Evolutionary conservation across 2,888 invertebrate species (phyloP), one percentile per base, ranked within the genome.

Genomic region (Tuta absoluta): DNA sequence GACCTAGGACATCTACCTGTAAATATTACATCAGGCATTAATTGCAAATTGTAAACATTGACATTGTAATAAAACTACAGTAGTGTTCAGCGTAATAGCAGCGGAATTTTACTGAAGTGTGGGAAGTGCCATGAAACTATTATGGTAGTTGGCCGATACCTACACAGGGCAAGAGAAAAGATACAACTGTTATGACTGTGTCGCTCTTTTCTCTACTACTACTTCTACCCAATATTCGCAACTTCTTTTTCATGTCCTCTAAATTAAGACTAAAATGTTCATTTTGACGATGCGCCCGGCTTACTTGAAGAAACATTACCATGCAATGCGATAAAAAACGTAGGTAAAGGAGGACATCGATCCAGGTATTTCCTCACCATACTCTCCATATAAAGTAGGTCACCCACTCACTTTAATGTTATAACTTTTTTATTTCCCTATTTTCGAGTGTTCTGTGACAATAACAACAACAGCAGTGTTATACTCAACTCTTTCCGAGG

Each of bases 401-500:
- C 41, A 41, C 2, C 41, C 41, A 41, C 41, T 1, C 41, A 14
- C 41, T 12, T 41, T 14, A 41, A 14, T 11, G 3, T 33, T 38
- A 21, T 17, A 7, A 38, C 17, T 33, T 53, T 53, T 19, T 53
- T 14, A 41, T 41, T 41, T 41, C 14, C n/a, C 41, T 41, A n/a
- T 41, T 41, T 41, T 41, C 41, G 41, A 1, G 41, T 14, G 14
- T 14, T 41, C 41, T 41, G 41, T 41, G 41, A n/a, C 41, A 41
- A 41, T 41, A 41, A 41, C 41, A 41, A 41, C 14, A 41, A 41
- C 41, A 14, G n/a, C 1, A 41, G 14, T 41, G 41, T 41, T 41
- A 41, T 41, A 41, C 41, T 53, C 3, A 56, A 56, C 14, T 21
- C 14, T 28, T 56, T 24, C 56, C 56, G 28, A 56, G 56, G 53